Evolutionary conservation across 2,888 invertebrate species (phyloP).

Genomic region (Lasioglossum calceatum): DNA sequence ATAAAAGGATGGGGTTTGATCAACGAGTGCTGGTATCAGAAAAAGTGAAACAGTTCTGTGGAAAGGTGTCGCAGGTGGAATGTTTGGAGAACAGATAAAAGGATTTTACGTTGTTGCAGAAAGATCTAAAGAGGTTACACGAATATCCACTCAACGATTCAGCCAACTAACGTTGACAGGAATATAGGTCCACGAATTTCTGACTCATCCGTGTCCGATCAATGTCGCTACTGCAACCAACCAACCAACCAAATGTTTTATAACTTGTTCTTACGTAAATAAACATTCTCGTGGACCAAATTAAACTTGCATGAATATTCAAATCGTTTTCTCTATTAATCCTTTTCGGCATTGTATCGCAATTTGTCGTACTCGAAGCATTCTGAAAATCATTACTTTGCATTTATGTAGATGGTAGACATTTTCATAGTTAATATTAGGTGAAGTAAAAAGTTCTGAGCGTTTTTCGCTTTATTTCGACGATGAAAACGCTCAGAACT

Average conservation of each 20-base stretch:
- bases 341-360: too few species aligned
- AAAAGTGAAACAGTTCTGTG: constrained; percentile 31
- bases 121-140: constrained; percentile 60
- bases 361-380: background rate
- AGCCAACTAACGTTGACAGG: constrained; percentile 21
- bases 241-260: background rate
- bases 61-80: constrained; percentile 37
- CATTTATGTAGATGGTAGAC: background rate
- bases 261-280: background rate
- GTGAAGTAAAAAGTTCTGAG: too few species aligned
- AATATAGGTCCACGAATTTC: constrained; percentile 43
- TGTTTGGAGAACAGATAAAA: constrained; percentile 50
- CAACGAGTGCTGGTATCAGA: constrained; percentile 67
- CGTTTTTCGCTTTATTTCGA: too few species aligned
- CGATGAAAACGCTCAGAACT: too few species aligned
- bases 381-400: background rate
- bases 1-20: constrained; percentile 76
- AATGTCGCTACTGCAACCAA: background rate
- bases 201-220: constrained; percentile 22
- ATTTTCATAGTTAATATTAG: background rate
- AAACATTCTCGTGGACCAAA: background rate
- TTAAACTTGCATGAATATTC: background rate
- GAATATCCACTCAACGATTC: constrained; percentile 68
- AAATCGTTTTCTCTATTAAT: background rate
- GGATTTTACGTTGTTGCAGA: constrained; percentile 34